Evolutionary conservation across 2,888 invertebrate genomes (phyloP), one percentile per base, ranked within the genome.

Genomic region (Cheilosia pagana): DNA sequence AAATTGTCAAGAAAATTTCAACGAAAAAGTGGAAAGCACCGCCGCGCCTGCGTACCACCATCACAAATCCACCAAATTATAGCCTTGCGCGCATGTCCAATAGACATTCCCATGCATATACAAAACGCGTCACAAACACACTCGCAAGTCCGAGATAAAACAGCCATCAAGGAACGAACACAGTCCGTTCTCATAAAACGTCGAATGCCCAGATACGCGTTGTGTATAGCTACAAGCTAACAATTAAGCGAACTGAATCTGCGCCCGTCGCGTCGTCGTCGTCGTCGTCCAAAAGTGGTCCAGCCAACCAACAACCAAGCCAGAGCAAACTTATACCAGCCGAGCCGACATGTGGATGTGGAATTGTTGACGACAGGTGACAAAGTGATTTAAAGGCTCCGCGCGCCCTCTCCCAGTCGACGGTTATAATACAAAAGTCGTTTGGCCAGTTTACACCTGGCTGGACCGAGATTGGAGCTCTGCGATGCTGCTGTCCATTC

Each of bases 361-460:
- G 81, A 85, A 85, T 81, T 81, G 85, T 85, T 81, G 85, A 85
- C 85, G 85, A 85, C 85, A 85, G 85, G 85, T 85, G 85, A 85
- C 85, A 85, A 85, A 85, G 81, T 81, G 85, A 85, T 85, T 81
- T 85, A 75, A 67, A 60, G 25, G 65, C 85, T 39, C 63, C 45
- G 35, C 67, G 23, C 45, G 39, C 45, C 2, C 43, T 28, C 23
- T 21, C 8, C 21, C 62, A 31, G 28, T 19, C 8, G 12, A 35
- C 41, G 59, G 21, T 19, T 31, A 52, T 16, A 35, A 52, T 35
- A 55, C 67, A 71, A 81, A 75, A 81, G 75, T 71, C 79, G 48
- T 70, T 59, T 43, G 65, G 75, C 70, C 75, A 81, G 85, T 81
- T 85, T 85, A 85, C 85, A 81, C 85, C 75, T 76, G 85, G 71